phyloP scores from a whole-genome alignment of 2,888 invertebrate genomes.

The Dryadula phaetusa region DNA sequence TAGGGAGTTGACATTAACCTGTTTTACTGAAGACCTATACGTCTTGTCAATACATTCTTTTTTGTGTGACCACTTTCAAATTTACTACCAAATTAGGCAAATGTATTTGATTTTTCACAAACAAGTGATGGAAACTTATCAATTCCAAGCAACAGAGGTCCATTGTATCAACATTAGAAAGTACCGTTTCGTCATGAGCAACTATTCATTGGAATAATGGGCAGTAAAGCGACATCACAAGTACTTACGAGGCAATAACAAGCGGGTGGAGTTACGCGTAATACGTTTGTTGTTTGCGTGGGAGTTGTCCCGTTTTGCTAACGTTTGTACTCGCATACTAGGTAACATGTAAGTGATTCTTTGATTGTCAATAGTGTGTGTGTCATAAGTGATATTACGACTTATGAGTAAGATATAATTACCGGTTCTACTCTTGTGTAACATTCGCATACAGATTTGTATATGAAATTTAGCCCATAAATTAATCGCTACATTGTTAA shows the following conservation, averaged over 20 bases:
- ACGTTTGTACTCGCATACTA: conserved; percentile 27
- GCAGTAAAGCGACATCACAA: conserved; percentile 56
- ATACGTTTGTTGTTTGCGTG: conserved; percentile 56
- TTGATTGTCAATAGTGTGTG: conserved; percentile 42
- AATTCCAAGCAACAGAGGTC: conserved; percentile 35
- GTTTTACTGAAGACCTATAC: neutral
- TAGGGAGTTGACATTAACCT: neutral
- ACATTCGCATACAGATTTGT: neutral
- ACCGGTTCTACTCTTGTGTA: neutral
- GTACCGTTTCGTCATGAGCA: conserved; percentile 69
- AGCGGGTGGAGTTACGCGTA: conserved; percentile 51
- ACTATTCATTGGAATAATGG: conserved; percentile 71
- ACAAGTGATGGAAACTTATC: conserved; percentile 20
- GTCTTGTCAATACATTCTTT: neutral
- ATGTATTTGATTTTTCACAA: neutral
- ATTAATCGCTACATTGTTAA: neutral
- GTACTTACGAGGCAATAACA: conserved; percentile 60
- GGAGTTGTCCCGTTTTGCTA: conserved; percentile 61
- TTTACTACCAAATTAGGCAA: neutral
- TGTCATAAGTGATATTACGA: conserved; percentile 44
- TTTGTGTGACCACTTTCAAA: neutral
- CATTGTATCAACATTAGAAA: conserved; percentile 73
- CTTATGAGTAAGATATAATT: conserved; percentile 29
- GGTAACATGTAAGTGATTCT: conserved; percentile 42
- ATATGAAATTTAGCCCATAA: too few relatives aligned